These are phyloP conservation scores for Eupithecia inturbata DNA, from an alignment of 2,888 invertebrate genomes.

Conservation along the genomic window DNA sequence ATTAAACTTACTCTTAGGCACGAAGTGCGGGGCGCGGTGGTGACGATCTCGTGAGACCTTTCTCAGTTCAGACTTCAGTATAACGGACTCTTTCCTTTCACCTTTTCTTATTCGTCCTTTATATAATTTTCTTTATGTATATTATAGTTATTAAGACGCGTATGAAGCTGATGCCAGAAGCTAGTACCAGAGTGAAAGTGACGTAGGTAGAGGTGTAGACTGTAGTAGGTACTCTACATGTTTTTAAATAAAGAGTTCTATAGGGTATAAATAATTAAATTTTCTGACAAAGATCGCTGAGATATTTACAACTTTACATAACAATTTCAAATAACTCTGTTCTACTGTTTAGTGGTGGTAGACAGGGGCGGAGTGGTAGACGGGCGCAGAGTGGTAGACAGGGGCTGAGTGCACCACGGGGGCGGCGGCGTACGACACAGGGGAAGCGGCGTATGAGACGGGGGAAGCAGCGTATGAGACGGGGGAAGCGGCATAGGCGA, in stretches of 20 bases:
- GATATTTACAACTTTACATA: neutral
- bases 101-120: neutral
- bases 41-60: too few relatives aligned
- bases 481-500: slow-evolving; percentile 40
- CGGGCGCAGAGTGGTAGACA: slow-evolving; percentile 50
- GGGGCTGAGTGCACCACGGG: slow-evolving; percentile 41
- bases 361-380: slow-evolving; percentile 39
- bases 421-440: slow-evolving; percentile 54
- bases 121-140: too few relatives aligned
- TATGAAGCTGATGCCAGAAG: neutral
- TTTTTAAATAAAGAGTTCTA: neutral
- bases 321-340: neutral
- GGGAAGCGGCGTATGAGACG: slow-evolving; percentile 57
- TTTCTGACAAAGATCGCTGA: neutral
- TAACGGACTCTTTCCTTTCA: neutral
- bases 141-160: neutral
- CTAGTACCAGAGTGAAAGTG: too few relatives aligned
- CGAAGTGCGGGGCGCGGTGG: too few relatives aligned
- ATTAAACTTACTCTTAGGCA: too few relatives aligned
- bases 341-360: slow-evolving; percentile 71
- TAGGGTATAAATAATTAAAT: slow-evolving; percentile 17
- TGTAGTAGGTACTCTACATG: neutral
- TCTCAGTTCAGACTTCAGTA: too few relatives aligned
- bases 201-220: too few relatives aligned
- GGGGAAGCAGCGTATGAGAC: slow-evolving; percentile 30